A percentile compares a stretch with the other conserved stretches of the same genome.
Conservation (phyloP, 1,140 invertebrate genomes). For the Zaprionus inermis region DNA sequence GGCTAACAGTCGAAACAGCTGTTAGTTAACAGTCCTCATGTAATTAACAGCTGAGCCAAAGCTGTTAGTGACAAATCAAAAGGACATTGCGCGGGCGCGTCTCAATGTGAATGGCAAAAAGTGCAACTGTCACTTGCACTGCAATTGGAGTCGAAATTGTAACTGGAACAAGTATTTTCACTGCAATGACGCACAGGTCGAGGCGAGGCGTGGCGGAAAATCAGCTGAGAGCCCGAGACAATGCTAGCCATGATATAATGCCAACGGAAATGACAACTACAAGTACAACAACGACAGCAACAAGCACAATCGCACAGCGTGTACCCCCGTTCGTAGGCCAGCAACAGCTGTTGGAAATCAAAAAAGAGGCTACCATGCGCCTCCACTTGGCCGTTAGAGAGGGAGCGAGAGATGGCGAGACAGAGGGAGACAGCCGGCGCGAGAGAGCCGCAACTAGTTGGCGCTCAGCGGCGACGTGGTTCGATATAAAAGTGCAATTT, state of each 20-base stretch:
- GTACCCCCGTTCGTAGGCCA: conserved; percentile 24
- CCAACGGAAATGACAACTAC: conserved; percentile 65
- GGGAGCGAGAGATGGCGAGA: background rate
- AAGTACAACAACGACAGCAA: conserved; percentile 43
- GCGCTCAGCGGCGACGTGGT: conserved; percentile 34
- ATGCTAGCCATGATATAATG: conserved; percentile 53
- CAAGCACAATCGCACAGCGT: conserved; percentile 13
- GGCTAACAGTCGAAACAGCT: conserved; percentile 12
- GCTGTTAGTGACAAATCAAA: conserved; percentile 1
- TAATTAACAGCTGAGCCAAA: background rate
- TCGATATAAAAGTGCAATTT: conserved; percentile 82
- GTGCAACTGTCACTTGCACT: conserved; percentile 1
- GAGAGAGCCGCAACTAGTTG: conserved; percentile 18
- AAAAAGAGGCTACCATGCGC: conserved; percentile 57
- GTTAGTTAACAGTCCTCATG: conserved; percentile 15
- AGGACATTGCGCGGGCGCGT: conserved; percentile 23
- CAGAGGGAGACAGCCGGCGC: background rate
- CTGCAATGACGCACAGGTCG: conserved; percentile 64
- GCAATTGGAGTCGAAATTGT: conserved; percentile 16
- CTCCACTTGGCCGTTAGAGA: conserved; percentile 32
- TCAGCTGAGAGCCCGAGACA: conserved; percentile 39
- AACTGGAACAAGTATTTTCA: conserved; percentile 48
- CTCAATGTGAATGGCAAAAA: conserved; percentile 41
- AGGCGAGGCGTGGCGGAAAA: conserved; percentile 45
- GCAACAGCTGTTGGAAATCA: conserved; percentile 80